phyloP scores from a whole-genome alignment of 2,888 invertebrate species.

The Sturmia bella region DNA sequence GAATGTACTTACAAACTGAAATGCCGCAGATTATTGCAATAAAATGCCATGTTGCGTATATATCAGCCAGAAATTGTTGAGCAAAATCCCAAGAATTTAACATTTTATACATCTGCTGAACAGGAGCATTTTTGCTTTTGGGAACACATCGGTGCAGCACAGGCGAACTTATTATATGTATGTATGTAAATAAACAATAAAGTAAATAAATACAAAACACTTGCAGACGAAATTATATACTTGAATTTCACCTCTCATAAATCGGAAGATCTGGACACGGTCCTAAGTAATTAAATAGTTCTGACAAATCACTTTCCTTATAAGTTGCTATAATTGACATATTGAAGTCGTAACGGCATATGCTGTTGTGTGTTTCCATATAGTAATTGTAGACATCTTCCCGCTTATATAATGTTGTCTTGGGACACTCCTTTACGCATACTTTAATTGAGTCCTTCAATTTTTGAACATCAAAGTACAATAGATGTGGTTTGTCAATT shows the following conservation, averaged over 20 bases:
- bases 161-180: conserved; percentile 84
- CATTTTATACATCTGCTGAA: conserved; percentile 88
- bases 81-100: conserved; percentile 94
- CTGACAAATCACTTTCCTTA: conserved; percentile 77
- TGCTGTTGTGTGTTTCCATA: conserved; percentile 86
- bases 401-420: conserved; percentile 84
- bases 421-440: conserved; percentile 94
- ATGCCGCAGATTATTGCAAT: conserved; percentile 91
- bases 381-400: conserved; percentile 89
- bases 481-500: conserved; percentile 88
- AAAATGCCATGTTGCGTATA: conserved; percentile 93
- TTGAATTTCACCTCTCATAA: conserved; percentile 84
- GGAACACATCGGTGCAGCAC: conserved; percentile 95
- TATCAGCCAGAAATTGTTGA: conserved; percentile 93
- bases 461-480: conserved; percentile 91
- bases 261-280: conserved; percentile 92
- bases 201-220: not conserved
- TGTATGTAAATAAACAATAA: not conserved
- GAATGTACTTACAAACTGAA: conserved; percentile 86
- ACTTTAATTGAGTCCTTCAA: conserved; percentile 90
- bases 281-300: conserved; percentile 84
- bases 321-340: conserved; percentile 83
- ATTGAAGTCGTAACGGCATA: conserved; percentile 89
- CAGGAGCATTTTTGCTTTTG: conserved; percentile 85
- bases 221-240: not conserved